Base-by-base conservation (phyloP, 2,888 invertebrate genomes). In the Clepsis dumicolana region DNA sequence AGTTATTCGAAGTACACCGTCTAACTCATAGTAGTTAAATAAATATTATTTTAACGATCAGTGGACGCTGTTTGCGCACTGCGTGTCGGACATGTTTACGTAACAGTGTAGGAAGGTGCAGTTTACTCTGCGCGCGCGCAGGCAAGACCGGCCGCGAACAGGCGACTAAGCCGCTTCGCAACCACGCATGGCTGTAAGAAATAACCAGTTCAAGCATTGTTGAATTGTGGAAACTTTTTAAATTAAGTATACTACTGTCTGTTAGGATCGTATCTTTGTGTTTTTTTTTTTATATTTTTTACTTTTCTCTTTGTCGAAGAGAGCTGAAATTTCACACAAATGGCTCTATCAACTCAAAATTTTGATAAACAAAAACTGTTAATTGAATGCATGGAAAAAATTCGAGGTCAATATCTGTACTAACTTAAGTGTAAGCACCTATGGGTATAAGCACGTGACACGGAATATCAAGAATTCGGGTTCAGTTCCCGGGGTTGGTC, bases 31-130 rank as follows among this genome's bases (percentile, higher is more conserved):
- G 86, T 85, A 84, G 82, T 82, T 81, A 83, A 87, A 89, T 84
- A 90, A 93, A 91, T 92, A 93, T 93, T 93, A 87, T 93, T 90
- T 86, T 87, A 90, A 85, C 86, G 93, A 93, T 92, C 90, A 92
- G 89, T 87, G 87, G 85, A 82, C 81, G 79, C 80, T 90, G 89
- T 92, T 90, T 91, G 89, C 82, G 83, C 77, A 71, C 73, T 74
- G 72, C 78, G 73, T 76, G 79, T 79, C 73, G 74, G 74, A 79
- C 79, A 77, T 81, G 80, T 81, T 81, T 80, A 80, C 90, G 91
- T 90, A 92, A 91, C 90, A 90, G 89, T 88, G 88, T 85, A 78
- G 83, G 82, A 80, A 83, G 85, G 77, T 81, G 83, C 81, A 61
- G 54, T 65, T 61, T 61, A 25, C 57, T 18, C 25, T 57, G 18